Evolutionary conservation across 1,140 invertebrate species (phyloP).

Genomic region (Alviniconcha marisindica): DNA sequence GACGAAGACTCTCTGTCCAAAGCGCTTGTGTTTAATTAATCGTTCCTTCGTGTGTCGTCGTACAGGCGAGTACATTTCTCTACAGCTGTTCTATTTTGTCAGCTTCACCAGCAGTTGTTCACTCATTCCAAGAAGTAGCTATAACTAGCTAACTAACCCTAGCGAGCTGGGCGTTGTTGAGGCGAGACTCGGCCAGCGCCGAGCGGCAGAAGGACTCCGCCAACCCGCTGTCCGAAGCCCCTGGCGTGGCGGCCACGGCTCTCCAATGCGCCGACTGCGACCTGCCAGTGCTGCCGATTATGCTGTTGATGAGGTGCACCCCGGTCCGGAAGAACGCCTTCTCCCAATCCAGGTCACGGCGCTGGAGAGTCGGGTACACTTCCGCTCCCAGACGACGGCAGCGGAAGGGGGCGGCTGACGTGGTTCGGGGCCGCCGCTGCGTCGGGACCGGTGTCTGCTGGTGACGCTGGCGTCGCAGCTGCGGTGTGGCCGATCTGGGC

Average conservation of each 20-base stretch:
- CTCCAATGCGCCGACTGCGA: not conserved
- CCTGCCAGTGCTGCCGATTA: not conserved
- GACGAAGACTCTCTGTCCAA: too few relatives aligned
- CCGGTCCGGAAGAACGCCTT: slow-evolving; percentile 25
- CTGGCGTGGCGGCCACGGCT: not conserved
- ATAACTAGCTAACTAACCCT: not conserved
- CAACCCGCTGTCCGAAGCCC: not conserved
- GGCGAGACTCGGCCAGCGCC: slow-evolving; percentile 4
- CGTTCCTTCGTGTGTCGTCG: too few relatives aligned
- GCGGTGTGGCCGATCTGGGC: not conserved
- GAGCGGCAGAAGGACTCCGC: not conserved
- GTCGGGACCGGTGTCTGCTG: not conserved
- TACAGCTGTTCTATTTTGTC: not conserved
- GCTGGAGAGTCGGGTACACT: slow-evolving; percentile 6
- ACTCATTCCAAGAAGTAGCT: not conserved
- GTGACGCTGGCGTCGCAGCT: not conserved
- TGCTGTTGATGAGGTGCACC: not conserved
- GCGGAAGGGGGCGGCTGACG: not conserved
- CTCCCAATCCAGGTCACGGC: not conserved
- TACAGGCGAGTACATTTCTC: too few relatives aligned
- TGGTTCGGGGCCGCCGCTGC: not conserved
- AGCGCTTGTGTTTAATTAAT: too few relatives aligned
- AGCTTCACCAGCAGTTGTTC: not conserved
- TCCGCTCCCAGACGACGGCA: slow-evolving; percentile 11
- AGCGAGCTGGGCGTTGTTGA: slow-evolving; percentile 14